Base-by-base conservation (phyloP, 2,797 vertebrate species). In the Mormyrops attenuatus region DNA sequence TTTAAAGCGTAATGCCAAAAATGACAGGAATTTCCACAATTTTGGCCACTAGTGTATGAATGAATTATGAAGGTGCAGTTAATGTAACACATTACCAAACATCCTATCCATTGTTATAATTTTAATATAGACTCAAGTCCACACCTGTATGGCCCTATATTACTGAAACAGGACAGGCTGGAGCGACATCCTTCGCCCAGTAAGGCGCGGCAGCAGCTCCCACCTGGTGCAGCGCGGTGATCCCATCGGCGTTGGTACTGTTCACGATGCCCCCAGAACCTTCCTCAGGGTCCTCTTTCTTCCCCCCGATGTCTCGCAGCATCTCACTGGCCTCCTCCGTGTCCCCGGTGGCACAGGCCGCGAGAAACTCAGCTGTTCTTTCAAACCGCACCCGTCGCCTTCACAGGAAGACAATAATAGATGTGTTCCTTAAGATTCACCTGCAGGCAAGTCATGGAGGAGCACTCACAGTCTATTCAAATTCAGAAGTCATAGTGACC, bases 181-280 rank as follows among this genome's bases (percentile, higher is more conserved):
- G 60, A 26, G 60, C 22, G 7, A 66, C 60, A 66, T 8, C 9
- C 60, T 66, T 66, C 0, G 3, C 7, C 60, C 66, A 9, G 20
- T 47, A 41, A 53, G 26, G 63, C 50, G n/a, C 15, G 22, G 13
- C 88, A 17, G n/a, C 8, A 85, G 88, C 80, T 38, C 90, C 92
- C 90, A 97, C 97, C 97, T 98, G 97, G 93, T 98, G 97, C 53
- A 98, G 95, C 60, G 97, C 97, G 13, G 97, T 98, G 94, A 98
- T 98, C 60, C 97, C 97, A 49, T 98, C 97, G 0, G 97, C 95
- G 34, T 98, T 98, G 92, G 96, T 96, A 91, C 96, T 97, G 93
- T 98, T 96, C 41, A 97, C 94, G 69, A 97, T 90, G 30, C 94
- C 91, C n/a, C 53, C 52, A 6, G 41, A 90, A 17, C 91, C 90